Conservation (phyloP, 2,888 invertebrate genomes). For the Trichacis sp. region DNA sequence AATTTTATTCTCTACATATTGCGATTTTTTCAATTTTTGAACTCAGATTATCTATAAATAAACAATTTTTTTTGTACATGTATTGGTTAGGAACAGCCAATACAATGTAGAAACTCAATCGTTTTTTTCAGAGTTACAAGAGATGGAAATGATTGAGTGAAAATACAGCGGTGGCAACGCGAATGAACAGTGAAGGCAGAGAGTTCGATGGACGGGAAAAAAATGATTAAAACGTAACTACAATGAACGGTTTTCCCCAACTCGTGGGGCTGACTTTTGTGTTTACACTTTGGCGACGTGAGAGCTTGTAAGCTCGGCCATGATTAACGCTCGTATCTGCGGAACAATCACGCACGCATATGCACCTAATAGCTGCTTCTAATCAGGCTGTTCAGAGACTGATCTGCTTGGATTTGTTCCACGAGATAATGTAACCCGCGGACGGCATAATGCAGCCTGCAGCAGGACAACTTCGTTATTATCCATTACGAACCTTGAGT, state of each 20-base stretch:
- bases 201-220: neutral
- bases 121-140: too few relatives aligned
- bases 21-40: too few relatives aligned
- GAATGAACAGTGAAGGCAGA: too few relatives aligned
- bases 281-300: constrained; percentile 40
- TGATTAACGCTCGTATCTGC: constrained; percentile 44
- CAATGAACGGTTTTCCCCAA: constrained; percentile 37
- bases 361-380: constrained; percentile 31
- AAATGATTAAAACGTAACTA: constrained; percentile 53
- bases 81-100: too few relatives aligned
- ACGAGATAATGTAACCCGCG: constrained; percentile 29
- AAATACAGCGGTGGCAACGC: neutral
- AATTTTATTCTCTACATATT: too few relatives aligned
- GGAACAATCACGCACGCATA: constrained; percentile 28
- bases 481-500: neutral
- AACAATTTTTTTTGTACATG: too few relatives aligned
- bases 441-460: constrained; percentile 24
- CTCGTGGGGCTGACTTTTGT: constrained; percentile 24
- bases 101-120: too few relatives aligned
- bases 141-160: too few relatives aligned
- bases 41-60: too few relatives aligned
- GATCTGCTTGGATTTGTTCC: constrained; percentile 29
- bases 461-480: constrained; percentile 25
- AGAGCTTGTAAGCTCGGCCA: constrained; percentile 39
- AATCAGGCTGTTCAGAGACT: constrained; percentile 38